Conservation (phyloP, 2,888 invertebrate genomes). For the Drosophila formosana region DNA sequence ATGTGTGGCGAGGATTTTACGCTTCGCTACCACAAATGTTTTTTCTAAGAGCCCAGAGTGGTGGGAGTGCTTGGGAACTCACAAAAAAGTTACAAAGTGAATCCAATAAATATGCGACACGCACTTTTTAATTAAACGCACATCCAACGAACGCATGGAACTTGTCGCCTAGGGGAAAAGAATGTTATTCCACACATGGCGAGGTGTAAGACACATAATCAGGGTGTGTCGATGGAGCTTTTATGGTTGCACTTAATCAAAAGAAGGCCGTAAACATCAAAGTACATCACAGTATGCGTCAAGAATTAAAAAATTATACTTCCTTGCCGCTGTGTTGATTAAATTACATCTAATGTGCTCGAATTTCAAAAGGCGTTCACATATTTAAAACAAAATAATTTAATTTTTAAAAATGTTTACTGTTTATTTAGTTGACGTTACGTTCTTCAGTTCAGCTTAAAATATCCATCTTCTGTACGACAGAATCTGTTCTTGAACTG, state of each 20-base stretch:
- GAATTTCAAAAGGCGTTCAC: slow-evolving; percentile 19
- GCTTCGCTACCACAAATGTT: slow-evolving; percentile 54
- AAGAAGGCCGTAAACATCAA: slow-evolving; percentile 33
- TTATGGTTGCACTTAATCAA: slow-evolving; percentile 55
- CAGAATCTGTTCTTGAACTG: slow-evolving; percentile 71
- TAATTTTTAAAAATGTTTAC: slow-evolving; percentile 76
- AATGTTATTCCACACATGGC: slow-evolving; percentile 12
- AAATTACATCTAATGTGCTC: slow-evolving; percentile 27
- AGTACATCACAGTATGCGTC: slow-evolving; percentile 13
- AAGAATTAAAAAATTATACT: slow-evolving; percentile 26
- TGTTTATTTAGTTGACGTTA: slow-evolving; percentile 72
- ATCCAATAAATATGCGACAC: slow-evolving; percentile 57
- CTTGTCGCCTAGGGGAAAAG: slow-evolving; percentile 20
- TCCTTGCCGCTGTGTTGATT: slow-evolving; percentile 20
- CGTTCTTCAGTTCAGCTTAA: slow-evolving; percentile 66
- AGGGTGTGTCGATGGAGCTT: slow-evolving; percentile 13
- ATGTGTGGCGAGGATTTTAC: slow-evolving; percentile 54
- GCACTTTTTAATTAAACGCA: slow-evolving; percentile 68
- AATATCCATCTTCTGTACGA: slow-evolving; percentile 75
- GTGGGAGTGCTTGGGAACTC: not conserved
- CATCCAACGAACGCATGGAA: slow-evolving; percentile 21
- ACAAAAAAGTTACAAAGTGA: slow-evolving; percentile 63
- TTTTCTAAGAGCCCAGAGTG: slow-evolving; percentile 1
- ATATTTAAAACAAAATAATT: slow-evolving; percentile 34
- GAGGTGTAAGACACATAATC: slow-evolving; percentile 14